A percentile compares a stretch with the other conserved stretches of the same genome.
These are phyloP conservation scores for Octomys mimax DNA, from an alignment of 2,797 vertebrate species.

Conservation along the genomic window DNA sequence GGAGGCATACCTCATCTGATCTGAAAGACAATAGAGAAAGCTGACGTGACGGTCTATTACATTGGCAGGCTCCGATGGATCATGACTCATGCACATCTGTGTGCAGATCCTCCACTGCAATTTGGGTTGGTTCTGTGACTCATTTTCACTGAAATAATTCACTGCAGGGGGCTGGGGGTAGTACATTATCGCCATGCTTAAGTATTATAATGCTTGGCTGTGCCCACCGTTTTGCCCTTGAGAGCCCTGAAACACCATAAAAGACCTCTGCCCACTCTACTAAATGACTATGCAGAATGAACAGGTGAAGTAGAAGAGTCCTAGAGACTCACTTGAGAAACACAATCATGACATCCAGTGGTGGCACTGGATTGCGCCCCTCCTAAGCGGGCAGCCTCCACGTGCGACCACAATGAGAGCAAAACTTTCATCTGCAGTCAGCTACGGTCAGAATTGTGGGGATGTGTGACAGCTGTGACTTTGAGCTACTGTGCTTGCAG, in stretches of 20 bases:
- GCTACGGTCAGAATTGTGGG: not conserved
- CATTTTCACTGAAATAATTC: constrained; percentile 1
- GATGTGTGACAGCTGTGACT: not conserved
- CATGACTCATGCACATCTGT: constrained; percentile 8
- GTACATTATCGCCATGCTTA: not conserved
- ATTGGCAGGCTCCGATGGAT: not conserved
- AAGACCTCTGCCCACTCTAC: not conserved
- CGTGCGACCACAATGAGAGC: not conserved
- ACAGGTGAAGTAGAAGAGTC: not conserved
- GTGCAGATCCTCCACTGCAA: not conserved
- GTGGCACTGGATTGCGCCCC: too few species aligned
- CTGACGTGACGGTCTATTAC: not conserved
- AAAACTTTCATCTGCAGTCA: not conserved
- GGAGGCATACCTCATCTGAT: not conserved
- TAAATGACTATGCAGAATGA: not conserved
- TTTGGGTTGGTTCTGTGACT: not conserved
- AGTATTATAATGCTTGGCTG: not conserved
- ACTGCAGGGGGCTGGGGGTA: not conserved
- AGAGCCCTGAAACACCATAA: not conserved
- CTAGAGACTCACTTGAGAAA: not conserved
- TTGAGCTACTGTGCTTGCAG: not conserved
- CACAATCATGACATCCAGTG: not conserved
- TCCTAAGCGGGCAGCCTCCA: not conserved
- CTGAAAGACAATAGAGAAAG: not conserved
- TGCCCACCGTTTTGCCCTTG: not conserved